These are phyloP conservation scores for Drosophila lacicola DNA, from an alignment of 2,888 invertebrate species.

Conservation along the genomic window DNA sequence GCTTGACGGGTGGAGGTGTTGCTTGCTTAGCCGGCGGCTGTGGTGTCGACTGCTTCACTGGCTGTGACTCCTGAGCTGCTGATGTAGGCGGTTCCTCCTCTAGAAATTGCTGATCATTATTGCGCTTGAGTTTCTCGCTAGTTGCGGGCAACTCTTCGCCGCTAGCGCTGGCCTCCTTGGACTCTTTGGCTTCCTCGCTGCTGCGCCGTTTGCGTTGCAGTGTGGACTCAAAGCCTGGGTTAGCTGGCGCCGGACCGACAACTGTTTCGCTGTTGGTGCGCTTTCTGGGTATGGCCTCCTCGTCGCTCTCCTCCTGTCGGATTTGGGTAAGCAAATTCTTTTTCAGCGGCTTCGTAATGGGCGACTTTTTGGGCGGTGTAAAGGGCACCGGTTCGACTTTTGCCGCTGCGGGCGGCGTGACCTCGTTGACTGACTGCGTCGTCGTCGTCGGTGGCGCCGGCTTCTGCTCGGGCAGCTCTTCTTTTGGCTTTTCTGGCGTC, in stretches of 20 bases:
- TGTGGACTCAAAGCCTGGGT: constrained; percentile 28
- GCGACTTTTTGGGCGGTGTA: constrained; percentile 67
- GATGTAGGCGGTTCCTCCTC: constrained; percentile 19
- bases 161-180: constrained; percentile 33
- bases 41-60: background rate
- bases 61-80: background rate
- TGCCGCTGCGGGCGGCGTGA: constrained; percentile 24
- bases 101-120: constrained; percentile 47
- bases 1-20: background rate
- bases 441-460: background rate
- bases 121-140: constrained; percentile 62
- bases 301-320: constrained; percentile 75
- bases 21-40: constrained; percentile 2
- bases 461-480: constrained; percentile 1
- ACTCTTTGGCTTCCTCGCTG: constrained; percentile 67
- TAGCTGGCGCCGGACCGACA: constrained; percentile 4
- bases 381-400: constrained; percentile 20
- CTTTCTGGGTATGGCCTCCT: constrained; percentile 73
- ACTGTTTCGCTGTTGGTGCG: constrained; percentile 72
- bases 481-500: constrained; percentile 59
- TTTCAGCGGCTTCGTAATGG: constrained; percentile 80
- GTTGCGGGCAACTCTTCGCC: constrained; percentile 52
- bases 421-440: background rate
- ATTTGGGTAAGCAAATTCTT: constrained; percentile 79
- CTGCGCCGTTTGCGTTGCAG: constrained; percentile 80